Percentiles rank a stretch among this genome's conserved stretches.
These are phyloP conservation scores for Mastigias papua DNA, from an alignment of 30 jellyfish, hydroid and myxozoan species.

Conservation along the genomic window DNA sequence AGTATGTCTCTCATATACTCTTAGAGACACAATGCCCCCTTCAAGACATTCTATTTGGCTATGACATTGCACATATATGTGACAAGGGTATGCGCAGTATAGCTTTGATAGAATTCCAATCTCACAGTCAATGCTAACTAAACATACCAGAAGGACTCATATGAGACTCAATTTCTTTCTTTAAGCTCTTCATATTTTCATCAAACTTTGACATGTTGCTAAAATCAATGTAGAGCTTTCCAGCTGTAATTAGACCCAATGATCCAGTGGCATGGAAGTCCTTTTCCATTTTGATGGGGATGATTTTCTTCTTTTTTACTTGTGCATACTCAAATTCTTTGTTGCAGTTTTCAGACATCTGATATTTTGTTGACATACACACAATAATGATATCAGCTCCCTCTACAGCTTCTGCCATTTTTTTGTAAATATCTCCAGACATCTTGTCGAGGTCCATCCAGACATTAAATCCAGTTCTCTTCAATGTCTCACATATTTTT, in stretches of 20 bases:
- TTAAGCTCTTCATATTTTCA: slow-evolving; percentile 40
- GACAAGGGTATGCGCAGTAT: too few species aligned
- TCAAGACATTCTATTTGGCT: too few species aligned
- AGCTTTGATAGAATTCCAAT: neutral
- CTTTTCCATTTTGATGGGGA: slow-evolving; percentile 56
- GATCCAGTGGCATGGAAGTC: slow-evolving; percentile 53
- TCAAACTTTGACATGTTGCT: slow-evolving; percentile 53
- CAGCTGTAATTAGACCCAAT: slow-evolving; percentile 59
- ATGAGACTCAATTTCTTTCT: slow-evolving; percentile 36
- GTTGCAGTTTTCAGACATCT: slow-evolving; percentile 53
- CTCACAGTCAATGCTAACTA: neutral
- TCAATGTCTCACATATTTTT: slow-evolving; percentile 57
- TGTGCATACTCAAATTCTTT: slow-evolving; percentile 62
- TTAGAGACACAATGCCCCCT: too few species aligned
- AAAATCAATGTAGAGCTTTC: slow-evolving; percentile 50
- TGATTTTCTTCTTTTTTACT: slow-evolving; percentile 45
- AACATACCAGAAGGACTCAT: neutral
- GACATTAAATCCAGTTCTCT: slow-evolving; percentile 44
- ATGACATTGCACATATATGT: too few species aligned
- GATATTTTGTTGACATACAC: slow-evolving; percentile 56
- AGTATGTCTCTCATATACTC: too few species aligned
- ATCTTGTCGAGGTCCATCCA: slow-evolving; percentile 84
- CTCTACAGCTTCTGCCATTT: slow-evolving; percentile 62
- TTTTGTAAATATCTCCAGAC: slow-evolving; percentile 48
- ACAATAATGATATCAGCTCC: slow-evolving; percentile 43